phyloP scores from a whole-genome alignment of 2,797 vertebrate species.

The Xenopus petersii region DNA sequence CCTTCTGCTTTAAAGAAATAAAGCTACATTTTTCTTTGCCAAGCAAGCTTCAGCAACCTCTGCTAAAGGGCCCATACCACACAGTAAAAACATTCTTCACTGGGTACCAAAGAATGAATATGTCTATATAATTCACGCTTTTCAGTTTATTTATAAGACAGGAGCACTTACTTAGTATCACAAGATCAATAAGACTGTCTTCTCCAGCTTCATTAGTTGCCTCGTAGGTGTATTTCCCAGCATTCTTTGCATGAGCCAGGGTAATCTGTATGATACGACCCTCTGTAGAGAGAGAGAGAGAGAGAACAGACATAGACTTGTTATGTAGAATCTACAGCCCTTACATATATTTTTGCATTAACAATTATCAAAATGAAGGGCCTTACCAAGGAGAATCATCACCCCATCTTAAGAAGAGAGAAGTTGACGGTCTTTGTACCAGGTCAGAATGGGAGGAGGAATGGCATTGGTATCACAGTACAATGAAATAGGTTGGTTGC shows the following conservation, averaged over 20 bases:
- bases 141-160: too few species aligned
- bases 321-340: too few species aligned
- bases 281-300: conserved; percentile 60
- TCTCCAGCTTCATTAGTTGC: conserved; percentile 80
- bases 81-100: too few species aligned
- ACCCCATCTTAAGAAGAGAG: conserved; percentile 66
- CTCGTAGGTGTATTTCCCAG: conserved; percentile 80
- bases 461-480: conserved; percentile 83
- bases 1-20: too few species aligned
- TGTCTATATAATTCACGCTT: too few species aligned
- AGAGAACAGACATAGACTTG: too few species aligned
- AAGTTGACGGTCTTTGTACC: conserved; percentile 78
- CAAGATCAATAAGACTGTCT: conserved; percentile 80
- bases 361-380: not conserved
- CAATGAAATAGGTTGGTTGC: conserved; percentile 73
- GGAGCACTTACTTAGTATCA: conserved; percentile 77
- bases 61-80: too few species aligned
- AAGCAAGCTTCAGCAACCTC: too few species aligned
- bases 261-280: conserved; percentile 83
- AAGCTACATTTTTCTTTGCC: too few species aligned
- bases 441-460: conserved; percentile 78
- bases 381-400: conserved; percentile 76
- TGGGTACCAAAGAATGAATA: too few species aligned
- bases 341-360: too few species aligned
- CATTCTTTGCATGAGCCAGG: conserved; percentile 68